These are phyloP conservation scores for Xestia rhomboidea DNA, from an alignment of 2,888 invertebrate species.

Conservation along the genomic window DNA sequence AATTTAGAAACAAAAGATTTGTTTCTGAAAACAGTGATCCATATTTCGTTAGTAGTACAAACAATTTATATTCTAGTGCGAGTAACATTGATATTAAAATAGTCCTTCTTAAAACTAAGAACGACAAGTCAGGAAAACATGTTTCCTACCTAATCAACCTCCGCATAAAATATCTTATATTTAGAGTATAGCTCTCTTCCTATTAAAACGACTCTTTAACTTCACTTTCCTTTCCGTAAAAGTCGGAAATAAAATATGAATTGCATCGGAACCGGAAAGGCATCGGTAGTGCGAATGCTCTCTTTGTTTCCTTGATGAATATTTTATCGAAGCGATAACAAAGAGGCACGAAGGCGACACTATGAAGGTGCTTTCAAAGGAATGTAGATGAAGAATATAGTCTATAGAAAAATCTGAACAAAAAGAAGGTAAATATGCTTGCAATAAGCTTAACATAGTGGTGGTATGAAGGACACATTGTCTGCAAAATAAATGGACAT, in stretches of 20 bases:
- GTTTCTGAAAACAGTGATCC: no score
- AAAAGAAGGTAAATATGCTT: not conserved
- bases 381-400: constrained; percentile 20
- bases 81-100: not conserved
- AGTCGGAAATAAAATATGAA: constrained; percentile 53
- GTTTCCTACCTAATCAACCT: not conserved
- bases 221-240: constrained; percentile 3
- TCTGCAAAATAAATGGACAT: not conserved
- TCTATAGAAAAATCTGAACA: not conserved
- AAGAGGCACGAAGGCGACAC: constrained; percentile 22
- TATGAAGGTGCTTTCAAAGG: constrained; percentile 19
- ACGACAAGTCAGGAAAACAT: not conserved
- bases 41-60: not conserved
- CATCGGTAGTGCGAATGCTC: constrained; percentile 37
- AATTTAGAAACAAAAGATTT: no score
- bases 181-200: not conserved
- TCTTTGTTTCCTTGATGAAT: constrained; percentile 54
- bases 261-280: constrained; percentile 38
- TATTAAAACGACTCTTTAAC: not conserved
- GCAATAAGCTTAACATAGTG: not conserved
- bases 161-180: not conserved
- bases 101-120: not conserved
- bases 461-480: not conserved
- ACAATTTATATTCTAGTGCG: not conserved
- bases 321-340: constrained; percentile 52